Base-by-base conservation (phyloP, 2,888 invertebrate species). In the Agriopis aurantiaria region DNA sequence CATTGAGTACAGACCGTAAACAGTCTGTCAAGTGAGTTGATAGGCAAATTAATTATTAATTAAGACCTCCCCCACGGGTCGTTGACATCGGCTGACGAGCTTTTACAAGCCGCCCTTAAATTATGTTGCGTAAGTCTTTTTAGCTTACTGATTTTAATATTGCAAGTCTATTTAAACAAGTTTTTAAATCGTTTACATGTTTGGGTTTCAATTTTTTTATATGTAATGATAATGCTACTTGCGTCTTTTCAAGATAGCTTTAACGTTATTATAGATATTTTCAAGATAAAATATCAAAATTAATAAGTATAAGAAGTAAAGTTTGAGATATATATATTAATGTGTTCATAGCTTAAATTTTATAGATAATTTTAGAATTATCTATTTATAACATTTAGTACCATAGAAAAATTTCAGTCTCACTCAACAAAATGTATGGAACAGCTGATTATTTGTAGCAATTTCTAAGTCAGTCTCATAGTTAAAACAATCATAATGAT, bases 151-250 rank as follows among this genome's bases (percentile, higher is more conserved):
- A 12, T 23, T 46, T 59, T 59, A 45, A 59, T 59, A 59, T 33
- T 59, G 12, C 82, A 80, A 83, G 83, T 86, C 84, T 87, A 85
- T 85, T 85, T 82, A 41, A 43, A 3, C 9, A 43, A 8, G 3
- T 14, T 14, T 43, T 55, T 5, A 14, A 17, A 14, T 41, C 7
- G 14, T 41, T 14, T 55, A 33, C 40, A 6, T n/a, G 53, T 12
- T 51, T 51, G 8, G 3, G 14, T 33, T 8, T 12, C 11, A 33
- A 53, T 1, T 23, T 7, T 23, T 53, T 23, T 23, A 23, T 23
- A 8, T 23, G 5, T 12, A 11, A 40, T 12, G 7, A 33, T 5
- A 14, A 49, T 49, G 0, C 86, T 86, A 85, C 46, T 12, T 2
- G 46, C 33, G 33, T 33, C 3, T 33, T 33, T 33, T 5, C 33